Evolutionary conservation across 92 coral and sea anemone genomes (phyloP).

Genomic region (Chrysogorgia sp.): DNA sequence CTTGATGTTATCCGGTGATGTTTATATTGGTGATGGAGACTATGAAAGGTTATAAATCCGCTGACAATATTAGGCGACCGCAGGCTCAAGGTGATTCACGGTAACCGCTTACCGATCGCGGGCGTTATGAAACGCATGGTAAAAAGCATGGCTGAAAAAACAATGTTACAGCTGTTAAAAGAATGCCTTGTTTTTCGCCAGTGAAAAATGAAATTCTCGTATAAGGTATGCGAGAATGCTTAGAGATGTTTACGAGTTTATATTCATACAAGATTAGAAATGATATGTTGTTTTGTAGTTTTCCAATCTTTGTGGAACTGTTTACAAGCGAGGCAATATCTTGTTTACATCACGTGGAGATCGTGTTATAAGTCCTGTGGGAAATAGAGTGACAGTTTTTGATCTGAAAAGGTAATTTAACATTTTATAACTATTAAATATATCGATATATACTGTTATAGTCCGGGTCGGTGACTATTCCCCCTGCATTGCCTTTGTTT

Average conservation of each 20-base stretch:
- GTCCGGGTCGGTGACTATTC: too few species aligned
- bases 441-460: too few species aligned
- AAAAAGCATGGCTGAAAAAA: constrained; percentile 46
- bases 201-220: constrained; percentile 76
- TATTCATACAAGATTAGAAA: not conserved
- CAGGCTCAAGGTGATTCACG: too few species aligned
- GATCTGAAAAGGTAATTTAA: constrained; percentile 83
- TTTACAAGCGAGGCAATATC: constrained; percentile 85
- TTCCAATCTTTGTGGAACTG: constrained; percentile 91
- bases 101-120: too few species aligned
- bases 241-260: not conserved
- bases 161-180: too few species aligned
- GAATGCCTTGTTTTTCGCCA: not conserved
- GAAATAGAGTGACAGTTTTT: constrained; percentile 90
- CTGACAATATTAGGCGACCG: too few species aligned
- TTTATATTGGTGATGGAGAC: too few species aligned
- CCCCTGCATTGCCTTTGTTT: too few species aligned
- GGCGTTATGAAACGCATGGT: too few species aligned
- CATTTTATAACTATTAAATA: not conserved
- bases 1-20: too few species aligned
- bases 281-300: constrained; percentile 57
- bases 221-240: constrained; percentile 60
- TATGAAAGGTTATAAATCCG: too few species aligned
- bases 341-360: constrained; percentile 83
- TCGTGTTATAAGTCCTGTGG: constrained; percentile 93